Evolutionary conservation across 2,113 vertebrate species (phyloP), one percentile per base, ranked within the genome.

Genomic region (Nipponia nippon): DNA sequence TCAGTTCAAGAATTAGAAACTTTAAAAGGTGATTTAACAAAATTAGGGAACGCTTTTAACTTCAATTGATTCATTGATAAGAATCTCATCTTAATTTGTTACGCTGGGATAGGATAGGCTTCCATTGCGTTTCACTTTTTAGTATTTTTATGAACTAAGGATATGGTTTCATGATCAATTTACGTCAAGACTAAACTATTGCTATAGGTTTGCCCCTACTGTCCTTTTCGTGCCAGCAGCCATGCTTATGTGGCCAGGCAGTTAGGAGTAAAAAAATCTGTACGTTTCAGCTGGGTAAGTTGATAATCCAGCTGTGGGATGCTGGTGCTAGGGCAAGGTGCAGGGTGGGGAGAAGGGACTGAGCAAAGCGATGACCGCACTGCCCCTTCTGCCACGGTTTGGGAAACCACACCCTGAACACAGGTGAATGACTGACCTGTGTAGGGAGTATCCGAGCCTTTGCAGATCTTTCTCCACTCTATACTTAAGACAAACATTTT

Each of bases 211-310:
- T 58, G 10, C 10, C 32, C 27, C 11, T 30, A 4, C 49, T 80
- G 67, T 67, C 72, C 10, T 50, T 89, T 47, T 63, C 63, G 67
- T 93, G 65, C 53, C 26, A n/a, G 32, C 72, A 21, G 14, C 66
- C 21, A 4, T 42, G 42, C 29, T 82, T 71, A 3, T 0, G 0
- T 50, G 47, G 23, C 36, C 2, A 0, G 72, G 75, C 49, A 65
- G 62, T 50, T 80, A 58, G n/a, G 50, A 46, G 42, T 19, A 36
- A 49, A 47, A 47, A 29, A 18, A 32, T 12, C 40, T 61, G 18
- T 55, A 11, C 47, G 71, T 17, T 81, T 79, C 27, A 58, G 34
- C 40, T 76, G 87, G 44, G 34, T 76, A 11, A 61, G 7, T 55
- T 59, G 69, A 16, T 32, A 15, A 29, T 22, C 30, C 32, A 49